phyloP scores from a whole-genome alignment of 2,888 invertebrate genomes.

The Nomada goodeniana region DNA sequence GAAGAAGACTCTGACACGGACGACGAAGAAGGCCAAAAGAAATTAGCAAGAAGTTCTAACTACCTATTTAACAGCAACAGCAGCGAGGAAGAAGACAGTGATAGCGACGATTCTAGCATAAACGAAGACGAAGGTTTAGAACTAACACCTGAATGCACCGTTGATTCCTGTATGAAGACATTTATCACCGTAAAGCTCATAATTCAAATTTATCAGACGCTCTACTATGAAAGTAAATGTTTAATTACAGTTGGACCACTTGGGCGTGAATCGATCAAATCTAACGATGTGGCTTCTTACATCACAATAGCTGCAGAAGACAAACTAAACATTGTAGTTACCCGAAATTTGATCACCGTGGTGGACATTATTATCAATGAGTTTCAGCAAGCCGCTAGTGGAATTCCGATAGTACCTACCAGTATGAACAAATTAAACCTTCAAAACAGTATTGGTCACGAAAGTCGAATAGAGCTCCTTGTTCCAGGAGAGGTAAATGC shows the following conservation, averaged over 20 bases:
- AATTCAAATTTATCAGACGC: neutral
- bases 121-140: conserved; percentile 81
- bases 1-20: conserved; percentile 90
- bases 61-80: conserved; percentile 91
- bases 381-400: conserved; percentile 82
- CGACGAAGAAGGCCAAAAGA: conserved; percentile 89
- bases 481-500: conserved; percentile 75
- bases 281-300: conserved; percentile 86
- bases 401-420: conserved; percentile 77
- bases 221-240: conserved; percentile 59
- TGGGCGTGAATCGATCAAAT: conserved; percentile 60
- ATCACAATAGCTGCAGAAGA: conserved; percentile 89
- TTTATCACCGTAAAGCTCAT: neutral
- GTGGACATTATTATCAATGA: conserved; percentile 84
- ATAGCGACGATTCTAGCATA: conserved; percentile 84
- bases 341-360: conserved; percentile 88
- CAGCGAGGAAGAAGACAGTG: conserved; percentile 86
- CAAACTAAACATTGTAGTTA: conserved; percentile 88
- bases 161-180: conserved; percentile 63
- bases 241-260: conserved; percentile 63
- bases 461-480: conserved; percentile 79
- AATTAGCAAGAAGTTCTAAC: conserved; percentile 89
- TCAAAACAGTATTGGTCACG: conserved; percentile 87
- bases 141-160: conserved; percentile 74
- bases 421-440: conserved; percentile 82